A percentile compares a stretch with the other conserved stretches of the same genome.
Evolutionary conservation across 1,140 invertebrate species (phyloP).

Genomic region (Drosophila triauraria): DNA sequence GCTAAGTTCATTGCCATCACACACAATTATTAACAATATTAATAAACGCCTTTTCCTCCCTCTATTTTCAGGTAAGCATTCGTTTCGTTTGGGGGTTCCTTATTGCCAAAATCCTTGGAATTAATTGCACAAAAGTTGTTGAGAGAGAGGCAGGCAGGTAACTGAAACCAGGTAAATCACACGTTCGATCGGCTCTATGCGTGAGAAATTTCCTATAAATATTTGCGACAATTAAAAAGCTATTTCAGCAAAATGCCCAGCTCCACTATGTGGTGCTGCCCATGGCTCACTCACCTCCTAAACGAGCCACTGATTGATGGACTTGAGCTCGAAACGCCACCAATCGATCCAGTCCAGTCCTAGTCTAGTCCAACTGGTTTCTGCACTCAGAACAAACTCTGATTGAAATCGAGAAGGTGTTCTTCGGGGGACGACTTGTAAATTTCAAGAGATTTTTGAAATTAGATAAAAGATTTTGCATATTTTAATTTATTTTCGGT

Average conservation of each 20-base stretch:
- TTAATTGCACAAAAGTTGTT: constrained; percentile 22
- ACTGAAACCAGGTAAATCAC: constrained; percentile 32
- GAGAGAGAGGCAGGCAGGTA: not conserved
- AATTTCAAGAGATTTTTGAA: not conserved
- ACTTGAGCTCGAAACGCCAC: constrained; percentile 55
- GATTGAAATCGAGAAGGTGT: not conserved
- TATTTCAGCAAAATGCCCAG: constrained; percentile 38
- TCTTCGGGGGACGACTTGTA: not conserved
- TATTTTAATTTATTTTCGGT: constrained; percentile 2
- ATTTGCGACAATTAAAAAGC: constrained; percentile 61
- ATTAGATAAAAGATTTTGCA: not conserved
- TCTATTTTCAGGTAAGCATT: constrained; percentile 40
- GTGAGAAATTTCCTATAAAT: constrained; percentile 56
- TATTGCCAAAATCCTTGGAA: constrained; percentile 51
- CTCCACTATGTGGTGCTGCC: constrained; percentile 9
- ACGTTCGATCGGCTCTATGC: constrained; percentile 15
- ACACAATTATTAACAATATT: constrained; percentile 1
- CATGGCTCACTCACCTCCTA: constrained; percentile 43
- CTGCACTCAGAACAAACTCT: constrained; percentile 33
- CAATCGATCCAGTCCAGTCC: constrained; percentile 43
- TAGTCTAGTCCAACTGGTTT: constrained; percentile 37
- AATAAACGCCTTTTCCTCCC: constrained; percentile 22
- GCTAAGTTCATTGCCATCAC: constrained; percentile 44
- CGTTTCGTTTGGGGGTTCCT: not conserved
- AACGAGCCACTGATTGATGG: constrained; percentile 59